phyloP scores from a whole-genome alignment of 2,888 invertebrate species.

The Tridacna gigas region DNA sequence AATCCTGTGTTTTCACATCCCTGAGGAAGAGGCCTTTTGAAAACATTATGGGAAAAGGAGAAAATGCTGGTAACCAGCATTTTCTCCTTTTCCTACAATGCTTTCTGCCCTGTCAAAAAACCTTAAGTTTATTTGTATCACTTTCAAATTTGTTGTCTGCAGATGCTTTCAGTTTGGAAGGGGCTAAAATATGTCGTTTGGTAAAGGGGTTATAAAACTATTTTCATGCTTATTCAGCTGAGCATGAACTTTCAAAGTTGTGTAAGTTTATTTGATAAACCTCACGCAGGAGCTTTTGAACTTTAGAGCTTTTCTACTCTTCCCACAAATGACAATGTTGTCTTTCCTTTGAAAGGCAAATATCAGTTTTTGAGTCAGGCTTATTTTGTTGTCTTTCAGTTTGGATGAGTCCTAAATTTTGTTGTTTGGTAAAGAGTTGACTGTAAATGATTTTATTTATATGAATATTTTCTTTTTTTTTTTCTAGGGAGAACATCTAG shows the following conservation, averaged over 20 bases:
- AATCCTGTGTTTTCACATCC: not conserved
- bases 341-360: too few relatives aligned
- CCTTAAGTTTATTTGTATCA: too few relatives aligned
- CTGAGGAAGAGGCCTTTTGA: not conserved
- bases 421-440: not conserved
- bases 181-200: too few relatives aligned
- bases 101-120: not conserved
- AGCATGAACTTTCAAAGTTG: not conserved
- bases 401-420: not conserved
- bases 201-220: too few relatives aligned
- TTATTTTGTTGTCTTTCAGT: not conserved
- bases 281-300: too few relatives aligned
- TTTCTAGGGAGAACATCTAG: constrained; percentile 89
- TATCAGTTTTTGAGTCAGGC: too few relatives aligned
- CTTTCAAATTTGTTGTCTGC: too few relatives aligned
- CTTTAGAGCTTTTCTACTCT: too few relatives aligned
- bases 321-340: too few relatives aligned
- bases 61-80: not conserved
- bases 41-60: not conserved
- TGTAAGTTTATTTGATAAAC: too few relatives aligned
- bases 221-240: not conserved
- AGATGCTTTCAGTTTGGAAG: too few relatives aligned
- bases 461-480: constrained; percentile 1
- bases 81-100: not conserved
- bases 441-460: not conserved